phyloP scores from a whole-genome alignment of 2,797 vertebrate species.

The Coccyzus lansbergi region DNA sequence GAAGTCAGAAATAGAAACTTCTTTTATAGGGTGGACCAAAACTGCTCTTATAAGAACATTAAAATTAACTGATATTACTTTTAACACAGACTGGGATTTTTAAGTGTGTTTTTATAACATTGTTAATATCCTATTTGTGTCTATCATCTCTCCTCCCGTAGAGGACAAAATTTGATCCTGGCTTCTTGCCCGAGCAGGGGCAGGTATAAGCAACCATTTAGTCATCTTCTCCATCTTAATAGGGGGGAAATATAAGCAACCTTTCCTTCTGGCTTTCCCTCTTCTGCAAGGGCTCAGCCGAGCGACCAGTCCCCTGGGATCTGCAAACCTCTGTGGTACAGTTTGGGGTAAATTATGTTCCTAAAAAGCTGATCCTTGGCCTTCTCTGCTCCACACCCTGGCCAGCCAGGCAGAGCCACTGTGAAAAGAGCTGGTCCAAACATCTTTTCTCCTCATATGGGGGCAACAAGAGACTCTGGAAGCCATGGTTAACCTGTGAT shows the following conservation, averaged over 20 bases:
- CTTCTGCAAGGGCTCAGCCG: background rate
- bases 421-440: background rate
- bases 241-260: background rate
- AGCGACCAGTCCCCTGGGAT: background rate
- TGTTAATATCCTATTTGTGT: background rate
- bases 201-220: background rate
- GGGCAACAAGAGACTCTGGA: background rate
- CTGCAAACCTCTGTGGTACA: background rate
- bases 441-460: background rate
- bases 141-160: background rate
- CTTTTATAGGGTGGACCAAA: background rate
- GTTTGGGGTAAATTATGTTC: background rate
- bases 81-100: background rate
- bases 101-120: background rate
- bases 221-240: background rate
- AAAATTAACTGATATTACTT: background rate
- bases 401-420: background rate
- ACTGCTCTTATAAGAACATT: background rate
- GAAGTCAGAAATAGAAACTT: background rate
- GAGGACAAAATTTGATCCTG: background rate
- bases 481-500: background rate
- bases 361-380: background rate
- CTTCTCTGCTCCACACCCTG: background rate
- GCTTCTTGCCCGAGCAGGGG: background rate
- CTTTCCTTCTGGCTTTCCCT: background rate